Conservation (phyloP, 2,797 vertebrate genomes). For the Tokudaia tokunoshimensis region DNA sequence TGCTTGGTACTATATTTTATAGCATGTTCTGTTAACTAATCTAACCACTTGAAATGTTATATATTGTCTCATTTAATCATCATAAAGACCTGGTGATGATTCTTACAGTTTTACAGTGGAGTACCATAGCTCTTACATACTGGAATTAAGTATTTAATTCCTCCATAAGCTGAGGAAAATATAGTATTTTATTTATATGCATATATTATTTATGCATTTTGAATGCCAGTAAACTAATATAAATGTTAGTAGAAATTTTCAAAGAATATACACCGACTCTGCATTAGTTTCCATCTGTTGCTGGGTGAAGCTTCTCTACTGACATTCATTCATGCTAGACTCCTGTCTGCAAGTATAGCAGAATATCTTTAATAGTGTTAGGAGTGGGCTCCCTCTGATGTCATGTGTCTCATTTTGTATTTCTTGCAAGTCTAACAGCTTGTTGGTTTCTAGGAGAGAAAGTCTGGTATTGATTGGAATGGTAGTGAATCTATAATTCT, state of each 20-base stretch:
- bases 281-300: too few relatives aligned
- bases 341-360: too few relatives aligned
- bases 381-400: too few relatives aligned
- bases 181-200: slow-evolving; percentile 41
- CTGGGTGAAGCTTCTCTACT: too few relatives aligned
- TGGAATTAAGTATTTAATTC: not conserved
- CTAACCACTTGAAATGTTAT: not conserved
- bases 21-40: not conserved
- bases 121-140: not conserved
- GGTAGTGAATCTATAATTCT: slow-evolving; percentile 8
- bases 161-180: not conserved
- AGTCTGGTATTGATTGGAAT: not conserved
- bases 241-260: not conserved
- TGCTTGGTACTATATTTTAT: not conserved
- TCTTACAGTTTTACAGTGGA: slow-evolving; percentile 14
- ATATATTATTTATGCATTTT: slow-evolving; percentile 3
- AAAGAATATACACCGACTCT: not conserved
- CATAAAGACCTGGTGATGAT: not conserved
- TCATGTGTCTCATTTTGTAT: not conserved
- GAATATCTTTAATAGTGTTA: too few relatives aligned
- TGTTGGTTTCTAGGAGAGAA: not conserved
- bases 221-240: not conserved
- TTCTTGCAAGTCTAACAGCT: not conserved
- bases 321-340: too few relatives aligned
- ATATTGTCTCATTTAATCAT: not conserved